phyloP scores from a whole-genome alignment of 2,797 vertebrate genomes.

The Sparidentex hasta region DNA sequence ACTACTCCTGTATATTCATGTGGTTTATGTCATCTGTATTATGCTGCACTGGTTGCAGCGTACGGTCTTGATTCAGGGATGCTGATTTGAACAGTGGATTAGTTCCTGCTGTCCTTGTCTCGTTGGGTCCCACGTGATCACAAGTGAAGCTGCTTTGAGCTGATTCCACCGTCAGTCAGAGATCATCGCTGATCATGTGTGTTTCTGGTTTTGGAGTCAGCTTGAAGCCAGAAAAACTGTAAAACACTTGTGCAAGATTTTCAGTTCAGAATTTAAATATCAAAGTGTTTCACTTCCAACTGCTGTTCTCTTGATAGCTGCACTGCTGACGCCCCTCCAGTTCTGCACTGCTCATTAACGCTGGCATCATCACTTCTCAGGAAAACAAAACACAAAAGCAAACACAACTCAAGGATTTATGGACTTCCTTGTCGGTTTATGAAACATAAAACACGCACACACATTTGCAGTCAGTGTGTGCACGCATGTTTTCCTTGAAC shows the following conservation, averaged over 20 bases:
- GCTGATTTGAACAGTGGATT: conserved; percentile 19
- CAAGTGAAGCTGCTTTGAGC: background rate
- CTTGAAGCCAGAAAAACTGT: background rate
- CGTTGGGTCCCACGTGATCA: background rate
- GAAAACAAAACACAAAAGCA: conserved; percentile 9
- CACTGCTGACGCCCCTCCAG: conserved; percentile 1
- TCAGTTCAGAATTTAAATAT: conserved; percentile 25
- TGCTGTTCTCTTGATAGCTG: conserved; percentile 22
- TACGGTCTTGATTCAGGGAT: conserved; percentile 26
- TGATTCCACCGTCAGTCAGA: background rate
- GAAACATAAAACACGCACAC: background rate
- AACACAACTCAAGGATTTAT: conserved; percentile 11
- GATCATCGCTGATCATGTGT: conserved; percentile 1
- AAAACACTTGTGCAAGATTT: background rate
- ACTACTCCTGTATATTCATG: background rate
- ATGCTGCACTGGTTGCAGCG: background rate
- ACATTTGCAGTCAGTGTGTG: background rate
- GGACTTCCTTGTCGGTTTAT: background rate
- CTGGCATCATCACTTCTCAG: conserved; percentile 22
- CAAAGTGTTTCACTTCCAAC: conserved; percentile 9
- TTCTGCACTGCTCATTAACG: conserved; percentile 22
- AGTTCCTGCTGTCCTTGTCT: conserved; percentile 5
- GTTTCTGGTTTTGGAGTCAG: conserved; percentile 8
- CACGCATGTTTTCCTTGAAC: background rate
- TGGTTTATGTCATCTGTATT: background rate